Conservation (phyloP, 2,113 vertebrate genomes). For the Plecotus auritus region DNA sequence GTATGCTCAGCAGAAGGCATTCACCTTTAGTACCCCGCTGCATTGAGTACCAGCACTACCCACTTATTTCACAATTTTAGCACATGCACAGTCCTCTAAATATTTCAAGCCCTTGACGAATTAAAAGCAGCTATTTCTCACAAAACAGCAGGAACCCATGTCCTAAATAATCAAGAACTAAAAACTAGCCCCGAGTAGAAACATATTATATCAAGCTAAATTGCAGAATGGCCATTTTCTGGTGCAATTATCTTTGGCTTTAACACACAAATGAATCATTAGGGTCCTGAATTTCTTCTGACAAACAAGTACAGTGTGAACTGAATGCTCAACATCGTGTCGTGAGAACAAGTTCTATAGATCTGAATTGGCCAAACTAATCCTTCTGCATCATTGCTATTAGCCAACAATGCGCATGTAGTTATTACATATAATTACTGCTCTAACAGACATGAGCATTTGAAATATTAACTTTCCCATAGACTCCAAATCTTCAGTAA, state of each 20-base stretch:
- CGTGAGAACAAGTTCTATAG: neutral
- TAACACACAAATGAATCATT: slow-evolving; percentile 40
- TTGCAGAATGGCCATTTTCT: neutral
- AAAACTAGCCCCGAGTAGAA: neutral
- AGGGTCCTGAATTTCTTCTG: neutral
- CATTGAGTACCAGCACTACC: neutral
- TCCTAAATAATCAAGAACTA: neutral
- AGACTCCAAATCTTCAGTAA: slow-evolving; percentile 40
- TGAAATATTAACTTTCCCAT: slow-evolving; percentile 59
- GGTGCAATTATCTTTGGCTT: slow-evolving; percentile 17
- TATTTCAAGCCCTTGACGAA: neutral
- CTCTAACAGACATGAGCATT: slow-evolving; percentile 34
- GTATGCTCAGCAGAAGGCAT: neutral
- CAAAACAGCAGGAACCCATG: neutral
- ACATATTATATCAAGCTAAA: neutral
- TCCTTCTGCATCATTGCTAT: neutral
- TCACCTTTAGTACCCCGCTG: neutral
- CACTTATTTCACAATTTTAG: neutral
- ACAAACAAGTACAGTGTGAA: neutral
- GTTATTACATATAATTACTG: slow-evolving; percentile 55
- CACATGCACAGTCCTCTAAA: neutral
- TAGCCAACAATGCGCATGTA: neutral
- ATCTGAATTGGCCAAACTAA: slow-evolving; percentile 14
- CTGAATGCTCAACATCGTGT: neutral
- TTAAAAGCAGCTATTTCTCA: neutral